Percentiles rank a stretch among this genome's conserved stretches.
Conservation (phyloP, 2,113 vertebrate genomes). For the Calidris pygmaea region DNA sequence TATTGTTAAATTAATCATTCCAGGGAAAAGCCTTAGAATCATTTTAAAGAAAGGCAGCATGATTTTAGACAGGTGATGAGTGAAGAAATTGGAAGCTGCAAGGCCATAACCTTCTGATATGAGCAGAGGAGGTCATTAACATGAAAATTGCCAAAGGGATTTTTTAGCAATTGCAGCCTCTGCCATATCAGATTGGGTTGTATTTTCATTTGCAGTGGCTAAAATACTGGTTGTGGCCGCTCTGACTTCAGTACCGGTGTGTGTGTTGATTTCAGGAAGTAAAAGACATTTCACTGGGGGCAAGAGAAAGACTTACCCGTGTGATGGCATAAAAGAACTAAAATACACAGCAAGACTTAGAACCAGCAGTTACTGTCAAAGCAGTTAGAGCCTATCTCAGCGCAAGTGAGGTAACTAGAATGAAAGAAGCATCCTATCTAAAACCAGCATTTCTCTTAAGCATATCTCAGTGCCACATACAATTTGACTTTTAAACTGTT, state of each 20-base stretch:
- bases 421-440: not conserved
- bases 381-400: not conserved
- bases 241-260: not conserved
- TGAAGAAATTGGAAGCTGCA: not conserved
- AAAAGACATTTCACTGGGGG: not conserved
- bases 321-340: not conserved
- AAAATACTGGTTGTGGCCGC: not conserved
- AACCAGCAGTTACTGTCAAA: not conserved
- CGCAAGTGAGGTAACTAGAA: not conserved
- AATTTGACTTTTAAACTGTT: not conserved
- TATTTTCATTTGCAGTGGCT: constrained; percentile 6
- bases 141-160: not conserved
- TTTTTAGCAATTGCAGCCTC: not conserved
- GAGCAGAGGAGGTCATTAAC: not conserved
- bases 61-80: not conserved
- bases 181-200: not conserved
- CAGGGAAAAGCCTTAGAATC: not conserved
- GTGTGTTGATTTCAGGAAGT: not conserved
- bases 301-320: not conserved
- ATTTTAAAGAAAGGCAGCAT: not conserved
- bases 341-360: not conserved
- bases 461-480: not conserved
- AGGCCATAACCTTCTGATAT: not conserved
- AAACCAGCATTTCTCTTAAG: not conserved
- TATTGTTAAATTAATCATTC: constrained; percentile 31